phyloP scores from a whole-genome alignment of 2,888 invertebrate genomes.

The Tenthredo notha region DNA sequence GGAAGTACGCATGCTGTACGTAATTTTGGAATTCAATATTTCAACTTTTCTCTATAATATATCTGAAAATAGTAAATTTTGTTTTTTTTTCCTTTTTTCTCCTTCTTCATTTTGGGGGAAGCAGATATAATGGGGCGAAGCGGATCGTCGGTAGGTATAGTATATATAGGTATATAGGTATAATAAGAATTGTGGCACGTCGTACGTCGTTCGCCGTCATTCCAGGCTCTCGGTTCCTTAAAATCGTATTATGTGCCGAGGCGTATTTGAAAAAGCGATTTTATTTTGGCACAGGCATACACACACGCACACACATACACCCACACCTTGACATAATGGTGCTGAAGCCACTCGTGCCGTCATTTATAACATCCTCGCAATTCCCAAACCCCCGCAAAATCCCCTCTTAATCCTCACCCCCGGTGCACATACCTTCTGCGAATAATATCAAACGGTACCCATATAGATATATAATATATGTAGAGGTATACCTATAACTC shows the following conservation, averaged over 20 bases:
- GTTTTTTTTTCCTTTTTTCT: not conserved
- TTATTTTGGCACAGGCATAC: slow-evolving; percentile 59
- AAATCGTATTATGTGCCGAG: slow-evolving; percentile 66
- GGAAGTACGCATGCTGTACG: not conserved
- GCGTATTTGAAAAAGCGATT: slow-evolving; percentile 67
- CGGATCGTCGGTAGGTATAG: not conserved
- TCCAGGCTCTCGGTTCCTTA: slow-evolving; percentile 58
- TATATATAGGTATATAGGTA: not conserved
- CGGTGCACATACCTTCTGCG: slow-evolving; percentile 19
- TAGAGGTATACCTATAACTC: not conserved
- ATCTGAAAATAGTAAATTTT: not conserved
- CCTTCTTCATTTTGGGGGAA: not conserved
- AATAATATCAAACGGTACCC: slow-evolving; percentile 56
- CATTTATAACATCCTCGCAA: slow-evolving; percentile 65
- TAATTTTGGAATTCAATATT: slow-evolving; percentile 3
- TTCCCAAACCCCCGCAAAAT: slow-evolving; percentile 49
- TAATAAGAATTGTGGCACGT: not conserved
- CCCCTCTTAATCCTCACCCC: slow-evolving; percentile 27
- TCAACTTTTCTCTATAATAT: not conserved
- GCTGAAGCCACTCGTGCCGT: slow-evolving; percentile 58
- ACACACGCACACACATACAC: not conserved
- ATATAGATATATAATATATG: not conserved
- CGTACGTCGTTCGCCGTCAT: slow-evolving; percentile 29
- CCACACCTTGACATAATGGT: not conserved
- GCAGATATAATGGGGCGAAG: not conserved